Base-by-base conservation (phyloP, 1,140 invertebrate species). In the Papilio helenus region DNA sequence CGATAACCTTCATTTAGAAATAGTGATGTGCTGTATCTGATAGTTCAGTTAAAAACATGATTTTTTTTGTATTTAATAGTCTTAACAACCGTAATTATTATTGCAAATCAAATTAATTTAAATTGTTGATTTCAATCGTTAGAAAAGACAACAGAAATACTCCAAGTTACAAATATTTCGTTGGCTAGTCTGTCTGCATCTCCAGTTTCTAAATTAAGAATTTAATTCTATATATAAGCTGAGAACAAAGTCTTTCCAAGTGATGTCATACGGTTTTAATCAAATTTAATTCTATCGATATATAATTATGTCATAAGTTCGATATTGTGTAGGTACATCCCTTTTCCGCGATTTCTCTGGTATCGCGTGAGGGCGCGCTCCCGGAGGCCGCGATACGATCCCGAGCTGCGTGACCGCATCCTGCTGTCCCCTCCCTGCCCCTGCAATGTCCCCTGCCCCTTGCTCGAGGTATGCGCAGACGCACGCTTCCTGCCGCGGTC, bases 371-470 rank as follows among this genome's bases (percentile, higher is more conserved):
- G 81, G 79, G 76, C 61, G 71, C 79, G 81, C 76, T 86, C 86
- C 82, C 79, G 73, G 82, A 80, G 84, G 86, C 80, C 71, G 81
- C 85, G 89, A 90, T 89, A 87, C 88, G 82, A 92, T 90, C 89
- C 90, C 89, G 88, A 88, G 89, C 87, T 90, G 88, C 90, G 88
- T 90, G 89, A 91, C 89, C 90, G 85, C 90, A 89, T 92, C 91
- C 88, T 88, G 85, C 85, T 81, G 83, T 82, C 84, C 79, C 76
- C 58, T 61, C 23, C 58, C 23, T 26, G 3, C 58, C 20, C 58
- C 20, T 61, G 58, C 20, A n/a, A 9, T 9, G 8, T 61, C 58
- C 58, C 23, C 20, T 61, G 12, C 4, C 58, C 58, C 20, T 26
- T 61, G 58, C 23, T n/a, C n/a, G 51, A 55, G 51, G 51, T 26